Evolutionary conservation across 1,140 invertebrate genomes (phyloP), one percentile per base, ranked within the genome.

Genomic region (Drosophila simulans): DNA sequence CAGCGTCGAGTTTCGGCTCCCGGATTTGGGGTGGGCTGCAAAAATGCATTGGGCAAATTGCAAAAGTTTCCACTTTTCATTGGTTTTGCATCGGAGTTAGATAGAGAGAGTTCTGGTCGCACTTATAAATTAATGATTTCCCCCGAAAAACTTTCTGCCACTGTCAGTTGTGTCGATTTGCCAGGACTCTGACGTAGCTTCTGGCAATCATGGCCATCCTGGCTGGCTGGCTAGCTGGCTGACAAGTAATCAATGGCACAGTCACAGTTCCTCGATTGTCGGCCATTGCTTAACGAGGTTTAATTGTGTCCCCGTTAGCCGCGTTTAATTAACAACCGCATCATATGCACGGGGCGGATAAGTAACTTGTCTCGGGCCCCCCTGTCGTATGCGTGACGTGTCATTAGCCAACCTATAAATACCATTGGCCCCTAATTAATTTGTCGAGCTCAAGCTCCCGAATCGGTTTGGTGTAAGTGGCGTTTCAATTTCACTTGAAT

Each of bases 41-140:
- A 58, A 81, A 86, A 69, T 77, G 70, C 79, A 83, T 79, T 88
- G 70, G 70, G 68, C 58, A 76, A 88, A 83, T 86, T 88, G 83
- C 65, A 42, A 76, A 86, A 89, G 65, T 80, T 79, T 76, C 35
- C 64, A 80, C 73, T 69, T 88, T 49, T n/a, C 65, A 68, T 65
- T 71, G 84, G 84, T 82, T 86, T 78, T 49, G 51, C 55, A 31
- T 53, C 17, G 45, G 42, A 52, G 53, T 49, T 58, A 15, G 40
- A n/a, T n/a, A 7, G 42, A 20, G 42, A 20, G 56, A 63, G 64
- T 68, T 88, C 46, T 12, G 35, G 71, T 59, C 51, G 34, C 65
- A 84, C 65, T 84, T 84, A 77, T 64, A 79, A 69, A 80, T 88
- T 88, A 72, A 88, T 88, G 71, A 86, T 83, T 83, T 68, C 35